phyloP scores from a whole-genome alignment of 2,113 vertebrate genomes.

The Bos javanicus region DNA sequence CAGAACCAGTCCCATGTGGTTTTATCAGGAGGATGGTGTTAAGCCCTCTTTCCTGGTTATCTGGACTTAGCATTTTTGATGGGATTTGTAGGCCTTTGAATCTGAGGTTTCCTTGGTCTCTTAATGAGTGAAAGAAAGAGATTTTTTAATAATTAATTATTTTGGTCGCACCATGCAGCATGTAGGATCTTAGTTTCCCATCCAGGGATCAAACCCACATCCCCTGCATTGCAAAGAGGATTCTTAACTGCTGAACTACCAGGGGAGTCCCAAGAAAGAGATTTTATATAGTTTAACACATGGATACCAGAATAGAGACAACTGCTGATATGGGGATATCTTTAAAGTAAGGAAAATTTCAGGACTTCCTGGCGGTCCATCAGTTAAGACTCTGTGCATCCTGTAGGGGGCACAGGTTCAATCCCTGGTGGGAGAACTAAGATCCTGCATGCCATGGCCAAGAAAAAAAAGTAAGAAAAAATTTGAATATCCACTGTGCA shows the following conservation, averaged over 20 bases:
- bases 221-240: neutral
- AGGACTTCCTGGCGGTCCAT: neutral
- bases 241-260: neutral
- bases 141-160: neutral
- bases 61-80: neutral
- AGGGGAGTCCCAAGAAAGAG: neutral
- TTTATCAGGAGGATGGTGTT: neutral
- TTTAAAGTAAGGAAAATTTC: neutral
- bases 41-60: conserved; percentile 1
- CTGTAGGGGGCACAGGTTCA: neutral
- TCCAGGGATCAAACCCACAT: neutral
- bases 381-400: neutral
- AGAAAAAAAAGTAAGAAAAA: neutral
- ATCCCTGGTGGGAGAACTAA: neutral
- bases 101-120: neutral
- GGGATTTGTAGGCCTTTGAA: conserved; percentile 9
- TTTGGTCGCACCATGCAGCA: neutral
- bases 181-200: neutral
- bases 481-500: neutral
- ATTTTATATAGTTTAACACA: neutral
- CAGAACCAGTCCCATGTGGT: neutral
- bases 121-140: neutral
- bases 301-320: neutral
- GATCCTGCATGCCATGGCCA: neutral
- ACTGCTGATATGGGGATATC: neutral